Evolutionary conservation across 2,888 invertebrate genomes (phyloP), one percentile per base, ranked within the genome.

Genomic region (Allygus modestus): DNA sequence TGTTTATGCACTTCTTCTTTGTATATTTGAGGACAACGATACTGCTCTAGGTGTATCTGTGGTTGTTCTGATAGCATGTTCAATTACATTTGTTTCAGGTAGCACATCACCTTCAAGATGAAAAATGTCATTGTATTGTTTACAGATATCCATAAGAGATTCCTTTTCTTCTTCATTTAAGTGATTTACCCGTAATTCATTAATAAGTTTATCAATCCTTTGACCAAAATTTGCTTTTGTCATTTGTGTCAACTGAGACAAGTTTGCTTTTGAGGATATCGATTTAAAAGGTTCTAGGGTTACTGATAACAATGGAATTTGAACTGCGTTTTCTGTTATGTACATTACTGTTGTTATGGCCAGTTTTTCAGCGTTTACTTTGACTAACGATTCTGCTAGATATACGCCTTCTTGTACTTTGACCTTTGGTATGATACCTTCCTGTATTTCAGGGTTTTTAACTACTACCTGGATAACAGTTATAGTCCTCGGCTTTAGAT

Each of bases 1-100:
- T 89, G 88, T 54, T 58, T 87, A 54, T 87, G 77, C 4, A 89
- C 87, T 87, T 89, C 88, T 61, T 87, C 54, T 85, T 88, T 88
- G 84, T 89, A 87, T 7, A 89, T 23, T 65, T 87, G 83, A 4
- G 89, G 89, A 75, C 88, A 89, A 23, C 88, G 71, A 84, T 88
- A 89, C 81, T 81, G 88, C 86, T 26, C 89, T 86, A 0, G 88
- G 88, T 20, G 86, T 85, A 51, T 88, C 87, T 69, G 89, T 86
- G 54, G 83, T 86, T 12, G 88, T 88, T 84, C 85, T 87, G 23
- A 88, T 89, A 31, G 82, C 11, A 61, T 89, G 89, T 86, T 89
- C 88, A 12, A 89, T 86, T 77, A 87, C 23, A 54, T 86, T 88
- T 0, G 88, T 88, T 77, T 88, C 89, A 2, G 88, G 86, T 54